Evolutionary conservation across 2,888 invertebrate genomes (phyloP).

Genomic region (Diabrotica balteata): DNA sequence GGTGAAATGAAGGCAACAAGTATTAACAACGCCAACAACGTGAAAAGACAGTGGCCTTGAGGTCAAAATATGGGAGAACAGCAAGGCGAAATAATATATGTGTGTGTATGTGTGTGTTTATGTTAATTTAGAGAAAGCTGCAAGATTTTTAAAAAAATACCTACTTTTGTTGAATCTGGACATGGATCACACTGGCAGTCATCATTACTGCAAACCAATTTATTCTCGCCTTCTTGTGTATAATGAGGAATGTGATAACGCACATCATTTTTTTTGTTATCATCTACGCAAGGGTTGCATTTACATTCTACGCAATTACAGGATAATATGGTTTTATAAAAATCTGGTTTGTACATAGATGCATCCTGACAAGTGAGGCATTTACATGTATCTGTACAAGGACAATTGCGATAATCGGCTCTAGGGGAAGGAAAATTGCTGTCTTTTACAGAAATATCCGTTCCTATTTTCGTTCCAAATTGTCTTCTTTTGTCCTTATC

Average conservation of each 20-base stretch:
- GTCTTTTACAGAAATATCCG: neutral
- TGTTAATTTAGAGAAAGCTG: too few relatives aligned
- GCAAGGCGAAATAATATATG: too few relatives aligned
- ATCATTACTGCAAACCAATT: neutral
- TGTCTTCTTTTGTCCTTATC: conserved; percentile 1
- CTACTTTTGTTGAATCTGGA: neutral
- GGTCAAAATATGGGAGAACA: too few relatives aligned
- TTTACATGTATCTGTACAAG: neutral
- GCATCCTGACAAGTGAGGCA: neutral
- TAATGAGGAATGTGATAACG: too few relatives aligned
- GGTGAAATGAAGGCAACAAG: too few relatives aligned
- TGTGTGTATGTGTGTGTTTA: too few relatives aligned
- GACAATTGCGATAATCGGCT: neutral
- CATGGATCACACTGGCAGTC: conserved; percentile 6
- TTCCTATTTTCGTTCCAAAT: neutral
- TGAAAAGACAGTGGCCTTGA: too few relatives aligned
- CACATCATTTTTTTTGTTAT: neutral
- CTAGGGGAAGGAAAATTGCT: neutral
- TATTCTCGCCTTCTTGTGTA: too few relatives aligned
- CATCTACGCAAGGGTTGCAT: neutral
- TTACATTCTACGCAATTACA: neutral
- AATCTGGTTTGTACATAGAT: neutral
- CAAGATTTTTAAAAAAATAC: too few relatives aligned
- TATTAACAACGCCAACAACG: too few relatives aligned
- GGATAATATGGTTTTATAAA: neutral